Evolutionary conservation across 2,888 invertebrate species (phyloP), one percentile per base, ranked within the genome.

Genomic region (Rotaria macrura): DNA sequence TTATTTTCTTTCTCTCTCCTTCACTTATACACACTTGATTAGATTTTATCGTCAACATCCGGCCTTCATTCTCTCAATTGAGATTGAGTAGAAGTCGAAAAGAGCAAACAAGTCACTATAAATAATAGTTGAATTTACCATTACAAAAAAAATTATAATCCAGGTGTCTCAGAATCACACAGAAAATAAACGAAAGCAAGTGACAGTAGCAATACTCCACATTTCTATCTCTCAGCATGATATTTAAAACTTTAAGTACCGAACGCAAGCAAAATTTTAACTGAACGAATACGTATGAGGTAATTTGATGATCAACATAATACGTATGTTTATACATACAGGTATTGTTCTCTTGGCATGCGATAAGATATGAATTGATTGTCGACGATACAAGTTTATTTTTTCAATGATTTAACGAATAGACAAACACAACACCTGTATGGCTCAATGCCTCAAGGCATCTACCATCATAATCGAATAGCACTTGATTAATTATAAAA

Each of bases 11-110:
- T 12, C 34, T 34, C 20, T 65, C 65, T 38, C 34, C 34, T 34
- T 34, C 65, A 65, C 65, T 65, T 65, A 29, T 65, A 34, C 6
- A 34, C 65, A 65, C 65, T 65, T 65, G 34, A 65, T 65, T 65
- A 65, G 65, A 65, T 65, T 65, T 65, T 65, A 65, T 65, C 20
- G 65, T 65, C 65, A 65, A 65, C 34, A 65, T 65, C 65, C 65
- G 65, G 65, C 20, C 17, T 65, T 65, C 65, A 65, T 65, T 65
- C 20, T 29, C 34, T 34, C 20, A 17, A 65, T 34, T 65, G 14
- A 65, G 65, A 65, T 20, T 34, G 34, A 65, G 34, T 20, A 65
- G 4, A 65, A 4, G 17, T 34, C 14, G 29, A 57, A 14, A 29
- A 29, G 25, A 57, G 55, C 14, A 57, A 57, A 57, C n/a, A 57